A percentile compares a stretch with the other conserved stretches of the same genome.
These are phyloP conservation scores for Gouania willdenowi DNA, from an alignment of 2,797 vertebrate genomes.

Conservation along the genomic window DNA sequence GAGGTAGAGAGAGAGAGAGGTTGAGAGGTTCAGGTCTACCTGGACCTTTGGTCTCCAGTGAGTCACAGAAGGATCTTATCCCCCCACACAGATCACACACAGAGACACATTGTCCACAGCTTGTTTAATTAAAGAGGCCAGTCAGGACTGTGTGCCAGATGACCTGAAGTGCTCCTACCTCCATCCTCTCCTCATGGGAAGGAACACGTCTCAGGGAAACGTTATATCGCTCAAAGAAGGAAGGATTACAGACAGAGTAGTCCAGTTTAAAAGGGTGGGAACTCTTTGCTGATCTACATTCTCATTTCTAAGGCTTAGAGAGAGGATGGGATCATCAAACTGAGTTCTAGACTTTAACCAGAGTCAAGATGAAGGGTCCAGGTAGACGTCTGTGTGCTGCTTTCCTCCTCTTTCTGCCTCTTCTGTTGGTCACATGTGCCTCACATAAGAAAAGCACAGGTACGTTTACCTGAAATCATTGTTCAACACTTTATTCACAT, in stretches of 20 bases:
- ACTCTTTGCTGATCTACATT: slow-evolving; percentile 18
- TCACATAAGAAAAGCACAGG: slow-evolving; percentile 63
- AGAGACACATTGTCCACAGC: slow-evolving; percentile 74
- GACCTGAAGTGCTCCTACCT: slow-evolving; percentile 60
- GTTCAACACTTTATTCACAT: too few species aligned
- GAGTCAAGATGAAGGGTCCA: slow-evolving; percentile 60
- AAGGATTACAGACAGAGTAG: slow-evolving; percentile 65
- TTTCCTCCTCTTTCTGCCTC: slow-evolving; percentile 55
- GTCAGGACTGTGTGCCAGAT: slow-evolving; percentile 65
- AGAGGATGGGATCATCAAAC: slow-evolving; percentile 27
- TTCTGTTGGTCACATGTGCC: slow-evolving; percentile 52
- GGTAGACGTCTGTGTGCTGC: slow-evolving; percentile 42
- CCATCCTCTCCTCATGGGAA: slow-evolving; percentile 24
- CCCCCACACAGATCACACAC: slow-evolving; percentile 66
- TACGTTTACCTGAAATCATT: slow-evolving; percentile 7
- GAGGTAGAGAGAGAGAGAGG: too few species aligned
- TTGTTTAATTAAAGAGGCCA: slow-evolving; percentile 78
- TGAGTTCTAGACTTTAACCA: slow-evolving; percentile 36
- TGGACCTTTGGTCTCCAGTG: slow-evolving; percentile 61
- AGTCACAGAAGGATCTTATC: slow-evolving; percentile 61
- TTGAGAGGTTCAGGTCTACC: slow-evolving; percentile 46
- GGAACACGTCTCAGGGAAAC: slow-evolving; percentile 67
- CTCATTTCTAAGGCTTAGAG: slow-evolving; percentile 49
- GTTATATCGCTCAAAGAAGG: slow-evolving; percentile 64
- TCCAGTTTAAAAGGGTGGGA: slow-evolving; percentile 39